These are phyloP conservation scores for Hydrolagus colliei DNA, from an alignment of 2,797 vertebrate species.

Conservation along the genomic window DNA sequence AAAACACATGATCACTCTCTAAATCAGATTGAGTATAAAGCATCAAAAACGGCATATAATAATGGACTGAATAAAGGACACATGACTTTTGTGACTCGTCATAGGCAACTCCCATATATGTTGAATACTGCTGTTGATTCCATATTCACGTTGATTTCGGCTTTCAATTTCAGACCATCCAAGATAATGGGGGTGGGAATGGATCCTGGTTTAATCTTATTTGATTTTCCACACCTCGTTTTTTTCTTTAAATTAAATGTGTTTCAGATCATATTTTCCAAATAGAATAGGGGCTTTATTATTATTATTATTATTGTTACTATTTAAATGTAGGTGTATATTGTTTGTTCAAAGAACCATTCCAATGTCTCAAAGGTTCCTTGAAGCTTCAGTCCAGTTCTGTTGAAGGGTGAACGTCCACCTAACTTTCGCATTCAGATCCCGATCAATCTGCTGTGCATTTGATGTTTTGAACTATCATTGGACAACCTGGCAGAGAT, in stretches of 20 bases:
- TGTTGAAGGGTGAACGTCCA: too few relatives aligned
- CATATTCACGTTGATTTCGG: background rate
- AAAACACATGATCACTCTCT: too few relatives aligned
- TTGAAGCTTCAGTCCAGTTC: background rate
- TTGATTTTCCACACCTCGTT: background rate
- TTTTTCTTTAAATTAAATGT: background rate
- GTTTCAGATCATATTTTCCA: background rate
- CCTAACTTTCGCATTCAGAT: too few relatives aligned
- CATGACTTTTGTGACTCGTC: too few relatives aligned
- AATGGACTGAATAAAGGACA: too few relatives aligned
- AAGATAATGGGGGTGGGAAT: background rate
- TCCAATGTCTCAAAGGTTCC: background rate
- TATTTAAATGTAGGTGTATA: too few relatives aligned
- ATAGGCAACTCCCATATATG: too few relatives aligned
- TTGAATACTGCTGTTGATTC: background rate
- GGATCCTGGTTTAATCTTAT: background rate
- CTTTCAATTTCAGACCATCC: background rate
- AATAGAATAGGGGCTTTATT: too few relatives aligned
- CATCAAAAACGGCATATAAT: too few relatives aligned
- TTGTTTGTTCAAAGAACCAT: background rate
- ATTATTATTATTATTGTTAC: too few relatives aligned
- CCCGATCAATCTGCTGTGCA: too few relatives aligned
- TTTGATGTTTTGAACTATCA: background rate
- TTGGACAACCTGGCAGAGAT: background rate
- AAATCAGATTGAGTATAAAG: too few relatives aligned